Evolutionary conservation across 2,888 invertebrate species (phyloP).

Genomic region (Reticulitermes lucifugus): DNA sequence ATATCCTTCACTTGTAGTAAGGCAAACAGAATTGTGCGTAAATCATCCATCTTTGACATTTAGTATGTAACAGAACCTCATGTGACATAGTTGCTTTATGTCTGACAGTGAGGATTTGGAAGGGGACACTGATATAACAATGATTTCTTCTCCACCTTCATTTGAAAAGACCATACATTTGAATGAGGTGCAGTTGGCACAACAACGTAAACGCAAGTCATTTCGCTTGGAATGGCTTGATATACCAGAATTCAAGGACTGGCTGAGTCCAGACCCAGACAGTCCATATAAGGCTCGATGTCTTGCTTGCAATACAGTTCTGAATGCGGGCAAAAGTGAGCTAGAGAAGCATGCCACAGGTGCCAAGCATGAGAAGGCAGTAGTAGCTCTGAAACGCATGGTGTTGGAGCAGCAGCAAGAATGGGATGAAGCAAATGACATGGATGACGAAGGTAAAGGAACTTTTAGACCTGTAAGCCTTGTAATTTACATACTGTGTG

Average conservation of each 20-base stretch:
- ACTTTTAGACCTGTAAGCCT: no score
- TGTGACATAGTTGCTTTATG: not conserved
- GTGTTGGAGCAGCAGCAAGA: slow-evolving; percentile 36
- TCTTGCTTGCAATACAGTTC: slow-evolving; percentile 57
- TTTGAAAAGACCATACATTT: not conserved
- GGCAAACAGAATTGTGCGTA: no score
- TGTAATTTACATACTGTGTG: no score
- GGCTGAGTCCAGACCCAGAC: slow-evolving; percentile 57
- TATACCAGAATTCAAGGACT: slow-evolving; percentile 57
- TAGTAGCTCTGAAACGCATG: slow-evolving; percentile 45
- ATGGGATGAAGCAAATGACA: slow-evolving; percentile 22
- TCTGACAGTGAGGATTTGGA: slow-evolving; percentile 26
- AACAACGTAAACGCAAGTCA: slow-evolving; percentile 49
- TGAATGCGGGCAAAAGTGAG: slow-evolving; percentile 59
- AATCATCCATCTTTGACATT: no score
- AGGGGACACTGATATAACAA: slow-evolving; percentile 11
- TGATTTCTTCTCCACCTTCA: slow-evolving; percentile 3
- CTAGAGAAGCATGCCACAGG: slow-evolving; percentile 59
- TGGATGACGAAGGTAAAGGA: slow-evolving; percentile 8
- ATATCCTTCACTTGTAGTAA: no score
- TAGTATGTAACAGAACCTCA: not conserved
- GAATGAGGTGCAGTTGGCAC: slow-evolving; percentile 13
- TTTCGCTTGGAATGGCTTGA: slow-evolving; percentile 54
- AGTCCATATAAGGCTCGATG: slow-evolving; percentile 57
- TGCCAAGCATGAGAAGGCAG: slow-evolving; percentile 55